Conservation (phyloP, 64 coral and sea anemone genomes). For the Actinia tenebrosa region DNA sequence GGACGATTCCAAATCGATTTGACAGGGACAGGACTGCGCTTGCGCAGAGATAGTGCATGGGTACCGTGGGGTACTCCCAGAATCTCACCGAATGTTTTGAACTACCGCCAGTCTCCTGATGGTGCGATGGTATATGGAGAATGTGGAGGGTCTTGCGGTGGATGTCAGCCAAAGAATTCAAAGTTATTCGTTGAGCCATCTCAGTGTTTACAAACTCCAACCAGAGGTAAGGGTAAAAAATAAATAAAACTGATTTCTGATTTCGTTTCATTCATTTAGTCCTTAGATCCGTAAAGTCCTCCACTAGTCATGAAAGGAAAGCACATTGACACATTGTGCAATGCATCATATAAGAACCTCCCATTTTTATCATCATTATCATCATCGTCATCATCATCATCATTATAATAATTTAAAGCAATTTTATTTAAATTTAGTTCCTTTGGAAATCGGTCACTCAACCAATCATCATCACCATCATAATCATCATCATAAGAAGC, state of each 20-base stretch:
- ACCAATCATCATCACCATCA: not conserved
- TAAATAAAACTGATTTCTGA: no score
- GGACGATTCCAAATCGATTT: constrained; percentile 92
- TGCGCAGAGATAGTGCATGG: constrained; percentile 74
- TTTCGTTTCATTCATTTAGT: no score
- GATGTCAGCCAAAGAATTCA: constrained; percentile 71
- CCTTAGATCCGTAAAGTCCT: no score
- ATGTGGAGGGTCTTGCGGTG: constrained; percentile 95
- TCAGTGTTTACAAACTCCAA: constrained; percentile 32
- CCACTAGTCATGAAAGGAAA: no score
- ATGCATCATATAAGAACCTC: no score
- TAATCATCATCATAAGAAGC: no score
- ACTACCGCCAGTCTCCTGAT: constrained; percentile 64
- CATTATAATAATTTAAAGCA: no score
- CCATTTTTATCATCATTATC: no score
- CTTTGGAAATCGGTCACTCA: not conserved
- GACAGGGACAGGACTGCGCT: constrained; percentile 70
- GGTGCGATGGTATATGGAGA: constrained; percentile 63
- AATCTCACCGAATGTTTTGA: constrained; percentile 58
- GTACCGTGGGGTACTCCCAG: constrained; percentile 87
- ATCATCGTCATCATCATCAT: no score
- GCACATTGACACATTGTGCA: no score
- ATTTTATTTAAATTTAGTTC: not conserved
- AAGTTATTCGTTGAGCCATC: constrained; percentile 68
- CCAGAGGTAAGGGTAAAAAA: constrained; percentile 5